Evolutionary conservation across 1,140 invertebrate species (phyloP).

Genomic region (Oedothorax gibbosus): DNA sequence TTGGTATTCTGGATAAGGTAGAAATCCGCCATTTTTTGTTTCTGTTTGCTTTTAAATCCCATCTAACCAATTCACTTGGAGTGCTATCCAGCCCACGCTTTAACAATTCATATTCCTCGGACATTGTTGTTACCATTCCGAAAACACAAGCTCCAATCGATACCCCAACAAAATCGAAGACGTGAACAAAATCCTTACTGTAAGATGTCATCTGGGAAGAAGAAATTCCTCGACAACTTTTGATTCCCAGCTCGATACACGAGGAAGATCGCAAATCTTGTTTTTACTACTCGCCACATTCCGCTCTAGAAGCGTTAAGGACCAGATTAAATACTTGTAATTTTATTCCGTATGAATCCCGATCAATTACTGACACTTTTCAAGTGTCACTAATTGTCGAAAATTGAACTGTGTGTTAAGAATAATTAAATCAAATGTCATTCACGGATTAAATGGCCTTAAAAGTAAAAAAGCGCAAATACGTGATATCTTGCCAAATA

Average conservation of each 20-base stretch:
- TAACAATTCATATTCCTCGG: constrained; percentile 35
- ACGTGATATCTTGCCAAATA: no score
- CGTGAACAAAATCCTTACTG: constrained; percentile 43
- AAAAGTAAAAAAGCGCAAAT: no score
- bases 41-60: constrained; percentile 8
- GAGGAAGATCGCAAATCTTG: no score
- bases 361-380: no score
- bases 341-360: no score
- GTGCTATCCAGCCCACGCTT: constrained; percentile 9
- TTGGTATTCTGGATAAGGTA: background rate
- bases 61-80: constrained; percentile 27
- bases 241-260: constrained; percentile 5
- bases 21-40: no score
- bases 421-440: no score
- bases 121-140: constrained; percentile 13
- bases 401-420: no score
- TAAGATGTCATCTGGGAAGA: constrained; percentile 22
- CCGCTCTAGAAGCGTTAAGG: background rate
- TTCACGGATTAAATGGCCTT: no score
- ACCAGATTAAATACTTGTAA: no score
- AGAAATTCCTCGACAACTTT: constrained; percentile 31
- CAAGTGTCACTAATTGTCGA: no score
- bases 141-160: constrained; percentile 40
- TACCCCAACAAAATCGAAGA: constrained; percentile 14
- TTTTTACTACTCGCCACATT: no score